Percentiles rank a stretch among this genome's conserved stretches.
Evolutionary conservation across 1,140 invertebrate genomes (phyloP).

Genomic region (Papilio machaon): DNA sequence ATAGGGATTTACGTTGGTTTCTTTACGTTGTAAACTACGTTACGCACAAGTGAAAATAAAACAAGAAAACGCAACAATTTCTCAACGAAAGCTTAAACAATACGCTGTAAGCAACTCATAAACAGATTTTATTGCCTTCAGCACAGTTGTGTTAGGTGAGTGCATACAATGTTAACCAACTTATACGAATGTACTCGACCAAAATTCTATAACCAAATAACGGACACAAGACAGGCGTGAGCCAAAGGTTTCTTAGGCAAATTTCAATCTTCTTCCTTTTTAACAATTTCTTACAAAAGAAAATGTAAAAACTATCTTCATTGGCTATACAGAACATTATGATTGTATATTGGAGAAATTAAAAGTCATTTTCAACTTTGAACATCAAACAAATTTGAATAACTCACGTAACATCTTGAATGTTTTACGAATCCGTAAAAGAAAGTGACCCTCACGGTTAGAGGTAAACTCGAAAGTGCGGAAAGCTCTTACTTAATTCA

Average conservation of each 20-base stretch:
- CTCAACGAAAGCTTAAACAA: slow-evolving; percentile 14
- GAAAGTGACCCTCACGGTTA: background rate
- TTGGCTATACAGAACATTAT: background rate
- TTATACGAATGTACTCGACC: background rate
- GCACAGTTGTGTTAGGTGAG: background rate
- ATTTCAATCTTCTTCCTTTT: too few relatives aligned
- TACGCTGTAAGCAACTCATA: background rate
- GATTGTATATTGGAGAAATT: background rate
- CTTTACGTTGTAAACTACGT: background rate
- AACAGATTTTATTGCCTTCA: background rate
- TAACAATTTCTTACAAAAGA: too few relatives aligned
- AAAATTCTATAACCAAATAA: background rate
- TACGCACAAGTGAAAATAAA: slow-evolving; percentile 10
- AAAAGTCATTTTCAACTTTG: background rate
- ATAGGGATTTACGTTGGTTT: background rate
- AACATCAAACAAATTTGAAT: background rate
- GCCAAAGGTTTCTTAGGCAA: too few relatives aligned
- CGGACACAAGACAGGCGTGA: background rate
- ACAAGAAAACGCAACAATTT: slow-evolving; percentile 8
- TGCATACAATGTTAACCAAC: background rate
- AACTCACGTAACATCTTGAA: background rate
- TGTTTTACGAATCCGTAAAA: background rate
- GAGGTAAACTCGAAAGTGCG: background rate
- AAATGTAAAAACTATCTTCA: too few relatives aligned
- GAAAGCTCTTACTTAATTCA: background rate